These are phyloP conservation scores for Leptopterna dolabrata DNA, from an alignment of 2,888 invertebrate species.

Conservation along the genomic window DNA sequence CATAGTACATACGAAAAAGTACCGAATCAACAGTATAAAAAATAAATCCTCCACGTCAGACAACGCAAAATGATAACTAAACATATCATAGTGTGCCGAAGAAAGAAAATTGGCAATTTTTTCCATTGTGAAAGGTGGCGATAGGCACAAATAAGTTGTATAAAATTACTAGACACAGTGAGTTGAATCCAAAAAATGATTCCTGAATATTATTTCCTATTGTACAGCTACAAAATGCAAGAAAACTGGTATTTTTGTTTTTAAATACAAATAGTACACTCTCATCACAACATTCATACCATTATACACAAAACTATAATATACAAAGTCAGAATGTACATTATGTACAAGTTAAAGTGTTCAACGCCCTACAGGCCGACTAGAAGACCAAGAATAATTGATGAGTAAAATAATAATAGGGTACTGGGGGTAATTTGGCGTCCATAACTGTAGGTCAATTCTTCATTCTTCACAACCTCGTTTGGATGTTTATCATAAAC, in stretches of 20 bases:
- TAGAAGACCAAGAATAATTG: conserved; percentile 59
- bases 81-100: background rate
- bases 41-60: too few species aligned
- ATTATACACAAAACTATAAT: conserved; percentile 57
- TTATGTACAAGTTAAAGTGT: conserved; percentile 57
- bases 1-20: too few species aligned
- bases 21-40: too few species aligned
- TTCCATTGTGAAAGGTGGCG: conserved; percentile 4
- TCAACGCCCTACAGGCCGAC: conserved; percentile 60
- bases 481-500: conserved; percentile 90
- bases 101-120: background rate
- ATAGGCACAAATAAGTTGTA: background rate
- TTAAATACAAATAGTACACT: conserved; percentile 35
- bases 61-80: background rate
- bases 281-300: conserved; percentile 50
- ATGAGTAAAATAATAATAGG: conserved; percentile 54
- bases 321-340: conserved; percentile 59
- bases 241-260: conserved; percentile 34
- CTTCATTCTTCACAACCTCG: conserved; percentile 93
- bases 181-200: background rate
- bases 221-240: conserved; percentile 33
- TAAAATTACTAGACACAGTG: background rate
- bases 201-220: conserved; percentile 7
- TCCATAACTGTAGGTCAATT: conserved; percentile 80
- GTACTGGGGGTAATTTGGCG: conserved; percentile 55